Conservation (phyloP, 2,888 invertebrate genomes). For the Trichacis sp. region DNA sequence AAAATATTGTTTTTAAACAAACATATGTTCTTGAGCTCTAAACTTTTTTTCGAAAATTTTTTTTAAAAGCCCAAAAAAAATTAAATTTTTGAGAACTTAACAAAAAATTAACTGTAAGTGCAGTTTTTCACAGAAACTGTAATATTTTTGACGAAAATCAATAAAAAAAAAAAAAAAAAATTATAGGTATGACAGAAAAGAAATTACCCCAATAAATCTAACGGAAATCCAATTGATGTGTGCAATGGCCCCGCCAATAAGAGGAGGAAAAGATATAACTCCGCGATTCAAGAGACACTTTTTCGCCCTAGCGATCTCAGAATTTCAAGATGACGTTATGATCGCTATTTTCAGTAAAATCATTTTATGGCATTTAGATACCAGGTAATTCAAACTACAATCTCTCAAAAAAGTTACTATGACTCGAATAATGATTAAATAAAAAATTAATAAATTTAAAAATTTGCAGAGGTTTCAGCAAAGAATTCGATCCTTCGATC, state of each 20-base stretch:
- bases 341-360: slow-evolving; percentile 89
- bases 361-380: slow-evolving; percentile 94
- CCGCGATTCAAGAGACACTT: slow-evolving; percentile 90
- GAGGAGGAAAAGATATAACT: slow-evolving; percentile 86
- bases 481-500: slow-evolving; percentile 93
- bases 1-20: no score
- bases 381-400: slow-evolving; percentile 78
- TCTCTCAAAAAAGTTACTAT: no score
- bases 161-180: no score
- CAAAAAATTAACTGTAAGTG: no score
- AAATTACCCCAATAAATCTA: slow-evolving; percentile 81
- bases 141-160: no score
- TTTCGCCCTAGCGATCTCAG: slow-evolving; percentile 86
- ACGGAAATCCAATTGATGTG: slow-evolving; percentile 83
- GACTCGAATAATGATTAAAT: no score
- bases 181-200: slow-evolving; percentile 80
- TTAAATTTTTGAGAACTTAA: no score
- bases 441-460: no score
- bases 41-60: no score
- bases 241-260: slow-evolving; percentile 85
- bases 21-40: no score
- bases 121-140: no score
- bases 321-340: slow-evolving; percentile 88
- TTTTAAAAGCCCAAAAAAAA: no score
- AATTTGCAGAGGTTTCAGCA: slow-evolving; percentile 82